These are phyloP conservation scores for Phyllostomus discolor DNA, from an alignment of 2,113 vertebrate species.

Conservation along the genomic window DNA sequence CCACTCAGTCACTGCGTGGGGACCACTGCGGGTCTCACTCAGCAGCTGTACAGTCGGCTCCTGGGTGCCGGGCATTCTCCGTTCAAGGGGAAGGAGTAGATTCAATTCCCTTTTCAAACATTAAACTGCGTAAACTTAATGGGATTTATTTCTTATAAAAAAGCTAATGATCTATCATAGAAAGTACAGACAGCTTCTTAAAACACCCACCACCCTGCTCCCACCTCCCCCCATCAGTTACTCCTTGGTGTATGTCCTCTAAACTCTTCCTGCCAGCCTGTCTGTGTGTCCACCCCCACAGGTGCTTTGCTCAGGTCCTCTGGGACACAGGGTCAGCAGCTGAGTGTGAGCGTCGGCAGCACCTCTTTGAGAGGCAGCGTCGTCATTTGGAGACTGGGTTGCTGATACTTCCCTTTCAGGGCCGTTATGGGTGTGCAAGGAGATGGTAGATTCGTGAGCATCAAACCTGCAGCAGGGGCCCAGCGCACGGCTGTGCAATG, in stretches of 20 bases:
- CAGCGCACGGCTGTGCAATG: accelerated
- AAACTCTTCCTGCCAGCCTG: background rate
- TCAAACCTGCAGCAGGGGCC: accelerated
- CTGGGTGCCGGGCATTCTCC: background rate
- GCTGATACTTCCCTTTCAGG: background rate
- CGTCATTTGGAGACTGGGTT: background rate
- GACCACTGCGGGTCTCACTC: background rate
- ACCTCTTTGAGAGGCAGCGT: background rate
- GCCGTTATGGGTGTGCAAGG: background rate
- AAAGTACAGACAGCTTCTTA: background rate
- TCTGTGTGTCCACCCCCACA: accelerated
- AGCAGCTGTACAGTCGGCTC: background rate
- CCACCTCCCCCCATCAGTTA: accelerated
- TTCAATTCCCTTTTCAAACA: background rate
- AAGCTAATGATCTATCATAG: background rate
- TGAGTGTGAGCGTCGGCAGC: background rate
- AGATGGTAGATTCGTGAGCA: background rate
- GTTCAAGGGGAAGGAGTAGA: background rate
- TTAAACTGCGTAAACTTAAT: background rate
- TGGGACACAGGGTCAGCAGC: background rate
- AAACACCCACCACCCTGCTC: too few species aligned
- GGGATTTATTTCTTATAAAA: background rate
- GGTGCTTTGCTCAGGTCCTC: accelerated
- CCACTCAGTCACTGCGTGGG: background rate
- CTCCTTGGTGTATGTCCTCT: background rate